A percentile compares a stretch with the other conserved stretches of the same genome.
Conservation (phyloP, 2,888 invertebrate species). For the Sialis lutaria region DNA sequence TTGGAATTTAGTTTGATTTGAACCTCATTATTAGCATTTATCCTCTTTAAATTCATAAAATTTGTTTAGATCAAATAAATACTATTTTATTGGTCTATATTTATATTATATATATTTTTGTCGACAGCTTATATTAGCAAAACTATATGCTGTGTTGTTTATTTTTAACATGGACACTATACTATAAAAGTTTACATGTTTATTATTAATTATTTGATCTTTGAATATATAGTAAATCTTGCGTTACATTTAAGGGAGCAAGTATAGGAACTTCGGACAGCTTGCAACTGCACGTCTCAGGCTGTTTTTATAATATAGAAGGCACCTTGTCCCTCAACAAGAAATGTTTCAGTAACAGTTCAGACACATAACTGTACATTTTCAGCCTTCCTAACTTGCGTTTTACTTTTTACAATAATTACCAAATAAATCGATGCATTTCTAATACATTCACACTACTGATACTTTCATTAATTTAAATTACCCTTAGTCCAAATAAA, state of each 20-base stretch:
- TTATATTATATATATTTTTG: not conserved
- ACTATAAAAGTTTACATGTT: slow-evolving; percentile 5
- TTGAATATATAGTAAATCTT: slow-evolving; percentile 3
- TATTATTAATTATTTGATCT: slow-evolving; percentile 1
- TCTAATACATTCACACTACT: too few relatives aligned
- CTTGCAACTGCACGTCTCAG: slow-evolving; percentile 6
- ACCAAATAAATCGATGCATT: not conserved
- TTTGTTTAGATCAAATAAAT: too few relatives aligned
- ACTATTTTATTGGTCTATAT: too few relatives aligned
- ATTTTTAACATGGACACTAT: slow-evolving; percentile 1
- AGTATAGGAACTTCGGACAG: slow-evolving; percentile 8
- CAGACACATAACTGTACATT: not conserved
- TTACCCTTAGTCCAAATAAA: too few relatives aligned
- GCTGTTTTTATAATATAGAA: slow-evolving; percentile 8
- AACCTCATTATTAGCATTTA: too few relatives aligned
- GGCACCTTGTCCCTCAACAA: slow-evolving; percentile 15
- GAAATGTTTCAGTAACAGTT: slow-evolving; percentile 3
- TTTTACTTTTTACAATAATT: not conserved
- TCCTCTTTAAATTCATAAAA: too few relatives aligned
- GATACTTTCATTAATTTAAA: too few relatives aligned
- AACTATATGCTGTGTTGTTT: slow-evolving; percentile 4
- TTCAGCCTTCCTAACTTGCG: slow-evolving; percentile 6
- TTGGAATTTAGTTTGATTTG: too few relatives aligned
- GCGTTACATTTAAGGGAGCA: slow-evolving; percentile 7
- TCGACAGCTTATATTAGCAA: slow-evolving; percentile 5